Percentiles rank a stretch among this genome's conserved stretches.
Evolutionary conservation across 2,888 invertebrate species (phyloP).

Genomic region (Drosophila nigritarsus): DNA sequence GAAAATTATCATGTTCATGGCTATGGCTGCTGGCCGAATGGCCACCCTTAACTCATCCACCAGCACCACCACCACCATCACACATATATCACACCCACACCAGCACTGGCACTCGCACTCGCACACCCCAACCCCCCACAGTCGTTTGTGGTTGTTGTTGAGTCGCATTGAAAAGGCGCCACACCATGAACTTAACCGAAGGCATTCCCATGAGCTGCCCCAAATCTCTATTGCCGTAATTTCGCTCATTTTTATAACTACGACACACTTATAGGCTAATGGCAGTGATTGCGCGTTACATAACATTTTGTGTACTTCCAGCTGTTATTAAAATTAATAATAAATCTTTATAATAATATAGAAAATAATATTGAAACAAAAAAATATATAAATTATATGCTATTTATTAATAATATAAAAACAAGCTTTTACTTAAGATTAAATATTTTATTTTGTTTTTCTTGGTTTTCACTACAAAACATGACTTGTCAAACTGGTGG

Average conservation of each 20-base stretch:
- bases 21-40: slow-evolving; percentile 47
- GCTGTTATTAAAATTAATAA: slow-evolving; percentile 3
- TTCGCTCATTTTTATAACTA: slow-evolving; percentile 61
- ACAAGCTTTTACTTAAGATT: too few species aligned
- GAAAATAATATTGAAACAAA: background rate
- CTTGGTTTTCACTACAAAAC: background rate
- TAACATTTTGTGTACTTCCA: slow-evolving; percentile 13
- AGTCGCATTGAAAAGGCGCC: slow-evolving; percentile 68
- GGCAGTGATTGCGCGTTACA: slow-evolving; percentile 15
- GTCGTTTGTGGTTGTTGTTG: slow-evolving; percentile 68
- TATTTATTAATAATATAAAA: too few species aligned
- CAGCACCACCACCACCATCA: background rate
- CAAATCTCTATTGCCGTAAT: slow-evolving; percentile 61
- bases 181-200: slow-evolving; percentile 48
- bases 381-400: background rate
- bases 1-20: slow-evolving; percentile 82
- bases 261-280: slow-evolving; percentile 45
- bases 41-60: slow-evolving; percentile 1
- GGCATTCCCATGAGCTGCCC: slow-evolving; percentile 52
- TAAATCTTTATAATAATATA: background rate
- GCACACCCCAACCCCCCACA: slow-evolving; percentile 13
- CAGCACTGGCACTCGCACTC: background rate
- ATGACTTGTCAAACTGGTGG: background rate
- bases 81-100: background rate
- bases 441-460: background rate